Percentiles rank a stretch among this genome's conserved stretches.
Evolutionary conservation across 2,888 invertebrate species (phyloP).

Genomic region (Papilio demoleus): DNA sequence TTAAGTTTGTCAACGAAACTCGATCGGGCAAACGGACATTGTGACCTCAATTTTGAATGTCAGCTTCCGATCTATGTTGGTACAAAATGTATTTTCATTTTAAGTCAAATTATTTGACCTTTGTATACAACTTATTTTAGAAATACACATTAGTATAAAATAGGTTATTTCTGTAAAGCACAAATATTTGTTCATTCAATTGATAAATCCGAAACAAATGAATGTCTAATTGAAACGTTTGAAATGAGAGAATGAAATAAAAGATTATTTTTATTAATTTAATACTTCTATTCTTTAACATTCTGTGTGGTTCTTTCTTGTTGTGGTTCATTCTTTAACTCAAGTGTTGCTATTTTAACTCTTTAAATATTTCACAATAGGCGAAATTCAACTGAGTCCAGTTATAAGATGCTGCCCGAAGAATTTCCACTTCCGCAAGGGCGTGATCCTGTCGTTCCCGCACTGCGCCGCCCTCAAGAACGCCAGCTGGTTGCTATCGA

Average conservation of each 20-base stretch:
- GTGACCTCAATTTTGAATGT: constrained; percentile 39
- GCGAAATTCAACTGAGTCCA: constrained; percentile 90
- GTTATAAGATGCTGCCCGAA: constrained; percentile 92
- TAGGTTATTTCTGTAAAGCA: too few relatives aligned
- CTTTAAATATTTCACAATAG: constrained; percentile 54
- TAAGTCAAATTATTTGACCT: constrained; percentile 18
- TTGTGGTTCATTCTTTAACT: too few relatives aligned
- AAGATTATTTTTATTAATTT: background rate
- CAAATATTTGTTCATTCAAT: too few relatives aligned
- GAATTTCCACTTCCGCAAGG: constrained; percentile 90
- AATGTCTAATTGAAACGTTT: too few relatives aligned
- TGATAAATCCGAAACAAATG: too few relatives aligned
- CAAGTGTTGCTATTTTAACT: too few relatives aligned
- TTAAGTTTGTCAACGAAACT: constrained; percentile 23
- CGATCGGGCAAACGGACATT: constrained; percentile 15
- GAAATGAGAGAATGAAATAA: too few relatives aligned
- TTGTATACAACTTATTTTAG: background rate
- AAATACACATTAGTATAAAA: background rate
- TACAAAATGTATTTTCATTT: constrained; percentile 27
- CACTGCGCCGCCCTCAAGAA: constrained; percentile 93
- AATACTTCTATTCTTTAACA: background rate
- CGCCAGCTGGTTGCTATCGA: constrained; percentile 91
- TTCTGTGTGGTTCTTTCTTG: too few relatives aligned
- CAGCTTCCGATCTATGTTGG: constrained; percentile 24
- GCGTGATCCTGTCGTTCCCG: constrained; percentile 92